Percentiles rank a stretch among this genome's conserved stretches.
These are phyloP conservation scores for Lepidocolaptes lacrymiger DNA, from an alignment of 2,797 vertebrate species.

Conservation along the genomic window DNA sequence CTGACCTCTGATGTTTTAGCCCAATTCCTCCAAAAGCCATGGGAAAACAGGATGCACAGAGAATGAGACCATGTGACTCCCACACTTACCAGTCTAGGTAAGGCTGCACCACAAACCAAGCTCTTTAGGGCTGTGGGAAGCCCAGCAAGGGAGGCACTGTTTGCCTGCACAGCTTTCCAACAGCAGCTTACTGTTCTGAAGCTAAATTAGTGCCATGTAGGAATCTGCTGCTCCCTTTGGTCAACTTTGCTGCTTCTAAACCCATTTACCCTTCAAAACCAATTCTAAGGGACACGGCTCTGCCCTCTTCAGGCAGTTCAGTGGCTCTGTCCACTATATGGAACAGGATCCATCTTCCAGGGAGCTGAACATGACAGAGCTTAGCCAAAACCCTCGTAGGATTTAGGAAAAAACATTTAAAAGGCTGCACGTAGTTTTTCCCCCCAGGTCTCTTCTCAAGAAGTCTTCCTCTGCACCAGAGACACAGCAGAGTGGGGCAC, in stretches of 20 bases:
- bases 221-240: not conserved
- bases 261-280: not conserved
- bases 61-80: not conserved
- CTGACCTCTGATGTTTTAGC: not conserved
- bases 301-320: not conserved
- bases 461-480: not conserved
- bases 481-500: not conserved
- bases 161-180: not conserved
- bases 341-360: not conserved
- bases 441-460: not conserved
- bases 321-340: not conserved
- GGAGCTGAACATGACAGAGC: not conserved
- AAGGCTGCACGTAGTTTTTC: not conserved
- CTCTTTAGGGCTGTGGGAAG: not conserved
- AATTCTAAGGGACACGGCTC: not conserved
- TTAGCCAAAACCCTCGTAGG: not conserved
- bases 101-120: not conserved
- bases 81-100: not conserved
- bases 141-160: fast-evolving
- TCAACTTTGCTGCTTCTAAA: not conserved
- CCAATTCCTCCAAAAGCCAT: not conserved
- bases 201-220: fast-evolving
- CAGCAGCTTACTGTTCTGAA: not conserved
- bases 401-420: not conserved
- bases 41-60: not conserved